A percentile compares a stretch with the other conserved stretches of the same genome.
Evolutionary conservation across 2,113 vertebrate genomes (phyloP).

Genomic region (Alectura lathami): DNA sequence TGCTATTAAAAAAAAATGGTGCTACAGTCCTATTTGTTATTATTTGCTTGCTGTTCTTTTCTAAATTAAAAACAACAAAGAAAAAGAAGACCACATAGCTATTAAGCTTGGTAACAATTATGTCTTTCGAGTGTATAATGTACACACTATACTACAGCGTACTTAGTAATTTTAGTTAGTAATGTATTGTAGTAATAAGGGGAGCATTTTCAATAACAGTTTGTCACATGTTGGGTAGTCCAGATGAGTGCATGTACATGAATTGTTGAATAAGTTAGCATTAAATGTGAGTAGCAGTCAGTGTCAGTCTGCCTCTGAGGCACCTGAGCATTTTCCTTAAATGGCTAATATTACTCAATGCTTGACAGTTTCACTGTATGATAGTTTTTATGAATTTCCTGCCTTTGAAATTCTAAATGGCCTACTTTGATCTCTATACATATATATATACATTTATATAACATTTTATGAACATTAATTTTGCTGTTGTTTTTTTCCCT

Average conservation of each 20-base stretch:
- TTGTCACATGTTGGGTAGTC: not conserved
- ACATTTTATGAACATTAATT: constrained; percentile 19
- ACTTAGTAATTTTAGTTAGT: not conserved
- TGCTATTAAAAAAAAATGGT: not conserved
- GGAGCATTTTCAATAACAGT: not conserved
- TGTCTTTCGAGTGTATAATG: not conserved
- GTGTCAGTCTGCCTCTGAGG: not conserved
- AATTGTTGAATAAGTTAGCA: not conserved
- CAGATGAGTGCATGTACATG: not conserved
- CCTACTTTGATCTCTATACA: not conserved
- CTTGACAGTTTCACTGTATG: not conserved
- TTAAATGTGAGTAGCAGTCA: not conserved
- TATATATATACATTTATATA: too few relatives aligned
- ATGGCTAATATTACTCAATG: not conserved
- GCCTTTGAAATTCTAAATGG: constrained; percentile 48
- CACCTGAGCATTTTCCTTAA: not conserved
- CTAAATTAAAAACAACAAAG: not conserved
- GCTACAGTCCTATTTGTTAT: not conserved
- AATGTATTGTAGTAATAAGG: not conserved
- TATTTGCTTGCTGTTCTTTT: not conserved
- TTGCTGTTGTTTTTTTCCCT: not conserved
- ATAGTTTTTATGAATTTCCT: not conserved
- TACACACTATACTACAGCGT: not conserved
- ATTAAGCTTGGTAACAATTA: not conserved
- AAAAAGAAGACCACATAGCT: not conserved